phyloP scores from a whole-genome alignment of 2,888 invertebrate genomes.

The Thymelicus sylvestris region DNA sequence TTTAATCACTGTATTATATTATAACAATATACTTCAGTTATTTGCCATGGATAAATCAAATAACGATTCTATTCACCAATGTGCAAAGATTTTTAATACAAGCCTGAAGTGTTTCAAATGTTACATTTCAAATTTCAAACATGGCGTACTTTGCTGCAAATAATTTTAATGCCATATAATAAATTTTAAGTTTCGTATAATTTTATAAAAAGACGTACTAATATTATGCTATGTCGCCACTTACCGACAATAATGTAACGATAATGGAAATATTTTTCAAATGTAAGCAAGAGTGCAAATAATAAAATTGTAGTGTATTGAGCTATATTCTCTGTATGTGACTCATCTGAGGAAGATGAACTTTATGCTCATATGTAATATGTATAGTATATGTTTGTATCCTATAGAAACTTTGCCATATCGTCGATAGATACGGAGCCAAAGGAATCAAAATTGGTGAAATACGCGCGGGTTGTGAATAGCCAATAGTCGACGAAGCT shows the following conservation, averaged over 20 bases:
- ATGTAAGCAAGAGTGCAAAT: neutral
- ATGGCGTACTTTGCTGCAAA: too few species aligned
- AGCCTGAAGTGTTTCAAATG: too few species aligned
- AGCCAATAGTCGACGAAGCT: slow-evolving; percentile 58
- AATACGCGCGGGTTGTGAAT: slow-evolving; percentile 69
- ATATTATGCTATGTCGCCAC: neutral
- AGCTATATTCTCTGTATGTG: neutral
- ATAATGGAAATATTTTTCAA: neutral
- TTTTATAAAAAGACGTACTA: too few species aligned
- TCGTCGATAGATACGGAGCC: slow-evolving; percentile 60
- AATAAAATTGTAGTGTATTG: neutral
- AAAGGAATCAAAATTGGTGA: slow-evolving; percentile 70
- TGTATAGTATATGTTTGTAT: slow-evolving; percentile 28
- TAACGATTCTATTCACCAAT: neutral
- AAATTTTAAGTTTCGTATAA: too few species aligned
- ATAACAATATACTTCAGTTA: neutral
- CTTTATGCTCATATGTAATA: slow-evolving; percentile 28
- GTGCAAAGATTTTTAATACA: neutral
- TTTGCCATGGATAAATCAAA: neutral
- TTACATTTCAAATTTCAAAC: neutral
- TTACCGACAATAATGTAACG: slow-evolving; percentile 1
- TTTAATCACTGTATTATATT: neutral
- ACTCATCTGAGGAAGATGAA: slow-evolving; percentile 16
- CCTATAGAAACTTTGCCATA: slow-evolving; percentile 41
- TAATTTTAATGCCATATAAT: neutral